These are phyloP conservation scores for Drosophila prostipennis DNA, from an alignment of 2,888 invertebrate species.

Conservation along the genomic window DNA sequence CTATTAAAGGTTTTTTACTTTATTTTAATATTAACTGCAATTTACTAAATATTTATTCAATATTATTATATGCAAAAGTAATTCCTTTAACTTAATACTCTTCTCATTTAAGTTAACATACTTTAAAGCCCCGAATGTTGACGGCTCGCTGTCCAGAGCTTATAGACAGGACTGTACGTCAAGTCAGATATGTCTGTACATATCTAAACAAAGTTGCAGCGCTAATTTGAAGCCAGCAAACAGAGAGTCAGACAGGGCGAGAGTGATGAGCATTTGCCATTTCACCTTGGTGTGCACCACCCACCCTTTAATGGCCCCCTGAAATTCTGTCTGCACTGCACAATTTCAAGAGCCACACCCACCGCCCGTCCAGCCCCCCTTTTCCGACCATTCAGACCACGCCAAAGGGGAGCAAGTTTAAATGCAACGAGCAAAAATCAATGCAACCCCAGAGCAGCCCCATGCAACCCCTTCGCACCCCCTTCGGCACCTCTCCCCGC, in stretches of 20 bases:
- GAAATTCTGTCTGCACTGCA: slow-evolving; percentile 76
- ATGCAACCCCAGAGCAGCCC: slow-evolving; percentile 72
- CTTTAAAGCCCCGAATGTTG: not conserved
- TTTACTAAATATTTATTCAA: too few species aligned
- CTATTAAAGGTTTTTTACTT: not conserved
- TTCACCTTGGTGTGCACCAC: slow-evolving; percentile 61
- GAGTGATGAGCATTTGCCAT: slow-evolving; percentile 51
- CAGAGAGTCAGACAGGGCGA: slow-evolving; percentile 32
- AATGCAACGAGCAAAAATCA: slow-evolving; percentile 80
- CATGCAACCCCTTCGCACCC: slow-evolving; percentile 1
- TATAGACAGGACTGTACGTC: slow-evolving; percentile 33
- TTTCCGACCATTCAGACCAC: slow-evolving; percentile 5
- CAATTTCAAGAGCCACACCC: slow-evolving; percentile 63
- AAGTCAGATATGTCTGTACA: slow-evolving; percentile 34
- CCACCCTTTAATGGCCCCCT: not conserved
- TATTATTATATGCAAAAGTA: too few species aligned
- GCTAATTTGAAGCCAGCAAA: slow-evolving; percentile 72
- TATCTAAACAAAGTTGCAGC: slow-evolving; percentile 61
- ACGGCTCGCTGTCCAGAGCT: not conserved
- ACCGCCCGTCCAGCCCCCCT: not conserved
- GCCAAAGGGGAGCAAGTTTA: slow-evolving; percentile 78
- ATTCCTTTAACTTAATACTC: not conserved
- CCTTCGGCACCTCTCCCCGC: not conserved
- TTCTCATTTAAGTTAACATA: not conserved
- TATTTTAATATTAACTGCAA: not conserved